Percentiles rank a stretch among this genome's conserved stretches.
Conservation (phyloP, 2,888 invertebrate genomes). For the Hirtodrosophila cameraria region DNA sequence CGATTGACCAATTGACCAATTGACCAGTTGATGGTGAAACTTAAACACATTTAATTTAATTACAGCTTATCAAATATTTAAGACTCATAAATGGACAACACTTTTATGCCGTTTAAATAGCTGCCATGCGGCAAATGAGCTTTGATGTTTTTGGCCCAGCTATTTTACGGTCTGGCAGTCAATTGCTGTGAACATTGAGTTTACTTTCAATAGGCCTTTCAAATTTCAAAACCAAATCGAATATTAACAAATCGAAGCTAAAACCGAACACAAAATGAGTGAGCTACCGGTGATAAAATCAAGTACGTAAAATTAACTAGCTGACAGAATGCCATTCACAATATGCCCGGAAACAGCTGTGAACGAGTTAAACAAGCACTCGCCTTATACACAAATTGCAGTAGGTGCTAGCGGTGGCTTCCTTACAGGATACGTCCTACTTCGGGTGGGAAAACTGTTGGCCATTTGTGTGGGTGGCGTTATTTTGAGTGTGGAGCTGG, state of each 20-base stretch:
- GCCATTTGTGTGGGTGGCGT: slow-evolving; percentile 37
- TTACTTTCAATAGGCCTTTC: slow-evolving; percentile 25
- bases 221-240: slow-evolving; percentile 2
- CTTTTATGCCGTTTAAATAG: background rate
- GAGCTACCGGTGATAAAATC: slow-evolving; percentile 7
- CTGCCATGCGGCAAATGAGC: slow-evolving; percentile 15
- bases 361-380: slow-evolving; percentile 22
- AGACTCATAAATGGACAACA: slow-evolving; percentile 8
- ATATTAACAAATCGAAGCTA: background rate
- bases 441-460: slow-evolving; percentile 45
- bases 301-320: slow-evolving; percentile 46
- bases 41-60: slow-evolving; percentile 26
- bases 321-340: slow-evolving; percentile 9
- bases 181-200: slow-evolving; percentile 34
- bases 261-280: slow-evolving; percentile 20
- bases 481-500: slow-evolving; percentile 39
- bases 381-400: slow-evolving; percentile 57
- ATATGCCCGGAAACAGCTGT: slow-evolving; percentile 19
- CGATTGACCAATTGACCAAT: background rate
- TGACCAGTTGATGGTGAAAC: background rate
- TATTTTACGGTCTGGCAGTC: slow-evolving; percentile 52
- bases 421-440: slow-evolving; percentile 35
- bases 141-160: slow-evolving; percentile 52
- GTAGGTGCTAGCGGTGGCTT: slow-evolving; percentile 38
- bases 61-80: slow-evolving; percentile 34